phyloP scores from a whole-genome alignment of 2,113 vertebrate genomes.

The Orycteropus afer region DNA sequence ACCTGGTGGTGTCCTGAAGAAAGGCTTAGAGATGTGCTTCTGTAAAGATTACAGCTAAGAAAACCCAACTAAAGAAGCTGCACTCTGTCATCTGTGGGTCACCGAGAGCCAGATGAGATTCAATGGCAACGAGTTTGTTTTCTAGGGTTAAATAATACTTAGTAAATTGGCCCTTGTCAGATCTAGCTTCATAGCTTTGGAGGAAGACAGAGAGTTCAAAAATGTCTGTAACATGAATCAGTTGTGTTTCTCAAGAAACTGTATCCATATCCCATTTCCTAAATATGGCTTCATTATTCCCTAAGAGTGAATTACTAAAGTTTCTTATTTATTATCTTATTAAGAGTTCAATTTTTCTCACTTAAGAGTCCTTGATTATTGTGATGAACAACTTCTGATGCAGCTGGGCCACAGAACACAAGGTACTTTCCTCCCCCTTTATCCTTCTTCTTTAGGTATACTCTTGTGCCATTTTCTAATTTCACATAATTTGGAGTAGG shows the following conservation, averaged over 20 bases:
- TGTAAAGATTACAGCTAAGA: neutral
- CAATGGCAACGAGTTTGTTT: neutral
- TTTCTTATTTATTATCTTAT: neutral
- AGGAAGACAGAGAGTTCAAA: neutral
- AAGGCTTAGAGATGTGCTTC: neutral
- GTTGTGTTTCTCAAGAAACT: neutral
- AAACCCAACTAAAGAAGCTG: neutral
- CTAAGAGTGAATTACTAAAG: neutral
- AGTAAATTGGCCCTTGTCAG: neutral
- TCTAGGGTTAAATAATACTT: neutral
- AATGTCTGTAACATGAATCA: neutral
- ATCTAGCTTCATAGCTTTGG: neutral
- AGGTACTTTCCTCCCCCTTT: rapidly evolving
- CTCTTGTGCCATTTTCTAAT: rapidly evolving
- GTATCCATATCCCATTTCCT: neutral
- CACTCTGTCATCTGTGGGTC: neutral
- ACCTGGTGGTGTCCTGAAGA: neutral
- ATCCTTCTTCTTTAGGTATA: neutral
- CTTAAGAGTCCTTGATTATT: neutral
- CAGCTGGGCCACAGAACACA: neutral
- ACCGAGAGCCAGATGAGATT: neutral
- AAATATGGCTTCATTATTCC: neutral
- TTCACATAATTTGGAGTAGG: neutral
- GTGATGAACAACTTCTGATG: neutral
- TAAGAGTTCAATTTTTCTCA: neutral